phyloP scores from a whole-genome alignment of 2,113 vertebrate species.

The Pluvianellus socialis region DNA sequence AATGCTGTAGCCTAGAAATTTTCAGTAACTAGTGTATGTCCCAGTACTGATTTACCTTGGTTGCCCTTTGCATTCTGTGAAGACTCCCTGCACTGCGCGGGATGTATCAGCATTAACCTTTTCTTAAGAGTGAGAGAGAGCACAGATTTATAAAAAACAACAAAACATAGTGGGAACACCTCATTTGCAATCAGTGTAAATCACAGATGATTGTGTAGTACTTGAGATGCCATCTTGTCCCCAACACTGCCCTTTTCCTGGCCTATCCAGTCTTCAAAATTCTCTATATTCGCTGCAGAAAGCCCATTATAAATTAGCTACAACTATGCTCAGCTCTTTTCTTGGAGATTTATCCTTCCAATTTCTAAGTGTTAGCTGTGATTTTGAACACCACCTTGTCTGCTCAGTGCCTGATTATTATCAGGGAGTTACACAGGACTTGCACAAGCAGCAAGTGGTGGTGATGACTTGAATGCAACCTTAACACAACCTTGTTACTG shows the following conservation, averaged over 20 bases:
- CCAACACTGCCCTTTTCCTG: background rate
- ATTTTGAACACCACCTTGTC: background rate
- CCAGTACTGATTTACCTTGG: background rate
- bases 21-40: background rate
- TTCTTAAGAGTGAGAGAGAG: background rate
- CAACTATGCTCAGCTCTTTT: background rate
- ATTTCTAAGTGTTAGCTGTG: background rate
- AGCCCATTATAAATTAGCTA: background rate
- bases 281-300: background rate
- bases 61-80: background rate
- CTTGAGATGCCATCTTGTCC: background rate
- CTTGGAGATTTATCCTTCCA: background rate
- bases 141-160: background rate
- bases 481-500: background rate
- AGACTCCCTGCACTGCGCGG: background rate
- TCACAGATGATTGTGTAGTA: background rate
- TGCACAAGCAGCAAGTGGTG: background rate
- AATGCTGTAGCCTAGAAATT: background rate
- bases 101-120: background rate
- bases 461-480: background rate
- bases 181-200: background rate
- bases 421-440: background rate
- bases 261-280: background rate
- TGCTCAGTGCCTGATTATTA: background rate
- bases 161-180: background rate